Base-by-base conservation (phyloP, 2,797 vertebrate species). In the Dromococcyx pavoninus region DNA sequence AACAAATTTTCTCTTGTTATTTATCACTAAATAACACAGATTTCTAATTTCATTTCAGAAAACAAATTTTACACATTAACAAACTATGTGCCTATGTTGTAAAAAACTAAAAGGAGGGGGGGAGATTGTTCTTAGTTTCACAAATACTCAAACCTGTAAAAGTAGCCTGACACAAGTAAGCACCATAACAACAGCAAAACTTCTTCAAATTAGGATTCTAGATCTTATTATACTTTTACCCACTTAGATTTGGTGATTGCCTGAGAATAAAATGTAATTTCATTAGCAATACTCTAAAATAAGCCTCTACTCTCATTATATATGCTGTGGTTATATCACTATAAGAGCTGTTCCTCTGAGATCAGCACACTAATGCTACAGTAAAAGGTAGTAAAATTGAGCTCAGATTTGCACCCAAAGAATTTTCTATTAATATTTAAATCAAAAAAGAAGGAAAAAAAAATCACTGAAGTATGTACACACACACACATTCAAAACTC, bases 141-240 rank as follows among this genome's bases (percentile, higher is more conserved):
- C 96, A 71, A 94, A 88, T 88, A 90, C 89, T 17, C 61, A 94
- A 93, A 94, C 74, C 48, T 87, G 61, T 77, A 70, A 93, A 95
- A 94, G 84, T 88, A 80, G 30, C 53, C 80, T 86, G 57, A 89
- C 57, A 86, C 30, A 75, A 94, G 30, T n/a, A 93, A 89, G 21
- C 56, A 43, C 35, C 10, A 8, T 43, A 84, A 33, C 33, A 72
- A 21, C 10, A 89, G 30, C 4, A 67, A 57, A 62, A 32, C 11
- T 41, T 60, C 60, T 50, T 76, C 54, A 58, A 50, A 32, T 33
- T 61, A 61, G 30, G 35, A 51, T 80, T 76, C 54, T 37, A 64
- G 19, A 14, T 73, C 41, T 37, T 70, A 24, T 9, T 50, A 48
- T 12, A 54, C 18, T 78, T 78, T 56, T 22, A 71, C 5, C 8